These are phyloP conservation scores for Drosophila atroscutellata DNA, from an alignment of 2,888 invertebrate genomes.

Conservation along the genomic window DNA sequence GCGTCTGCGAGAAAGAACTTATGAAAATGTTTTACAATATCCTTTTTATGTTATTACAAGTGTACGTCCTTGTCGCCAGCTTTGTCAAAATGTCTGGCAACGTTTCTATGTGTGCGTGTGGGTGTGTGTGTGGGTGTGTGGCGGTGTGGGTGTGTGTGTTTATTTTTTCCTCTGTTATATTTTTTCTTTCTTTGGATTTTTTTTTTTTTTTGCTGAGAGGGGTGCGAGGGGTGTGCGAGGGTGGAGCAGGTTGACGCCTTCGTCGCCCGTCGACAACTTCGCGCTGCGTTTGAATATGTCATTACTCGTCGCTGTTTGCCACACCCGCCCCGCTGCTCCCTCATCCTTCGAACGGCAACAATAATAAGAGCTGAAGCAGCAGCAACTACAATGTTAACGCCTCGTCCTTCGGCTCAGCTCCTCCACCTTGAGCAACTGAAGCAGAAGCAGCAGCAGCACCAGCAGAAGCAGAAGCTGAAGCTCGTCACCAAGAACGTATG, in stretches of 20 bases:
- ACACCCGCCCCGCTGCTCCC: slow-evolving; percentile 3
- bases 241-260: slow-evolving; percentile 54
- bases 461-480: slow-evolving; percentile 7
- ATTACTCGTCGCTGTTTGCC: slow-evolving; percentile 59
- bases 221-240: slow-evolving; percentile 1
- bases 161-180: slow-evolving; percentile 9
- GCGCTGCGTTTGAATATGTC: slow-evolving; percentile 78
- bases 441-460: background rate
- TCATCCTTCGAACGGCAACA: slow-evolving; percentile 17
- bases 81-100: slow-evolving; percentile 83
- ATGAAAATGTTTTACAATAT: slow-evolving; percentile 84
- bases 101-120: slow-evolving; percentile 38
- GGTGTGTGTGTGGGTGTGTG: background rate
- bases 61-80: slow-evolving; percentile 83
- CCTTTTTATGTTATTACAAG: slow-evolving; percentile 84
- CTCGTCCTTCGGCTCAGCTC: slow-evolving; percentile 45
- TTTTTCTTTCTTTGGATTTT: slow-evolving; percentile 20
- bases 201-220: slow-evolving; percentile 18
- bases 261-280: slow-evolving; percentile 71
- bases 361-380: slow-evolving; percentile 30
- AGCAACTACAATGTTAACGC: slow-evolving; percentile 70
- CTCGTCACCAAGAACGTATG: slow-evolving; percentile 60
- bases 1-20: slow-evolving; percentile 72
- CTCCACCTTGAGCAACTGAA: background rate
- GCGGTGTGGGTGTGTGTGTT: background rate